Percentiles rank a stretch among this genome's conserved stretches.
Conservation (phyloP, 1,140 invertebrate species). For the Trachymyrmex cornetzi region DNA sequence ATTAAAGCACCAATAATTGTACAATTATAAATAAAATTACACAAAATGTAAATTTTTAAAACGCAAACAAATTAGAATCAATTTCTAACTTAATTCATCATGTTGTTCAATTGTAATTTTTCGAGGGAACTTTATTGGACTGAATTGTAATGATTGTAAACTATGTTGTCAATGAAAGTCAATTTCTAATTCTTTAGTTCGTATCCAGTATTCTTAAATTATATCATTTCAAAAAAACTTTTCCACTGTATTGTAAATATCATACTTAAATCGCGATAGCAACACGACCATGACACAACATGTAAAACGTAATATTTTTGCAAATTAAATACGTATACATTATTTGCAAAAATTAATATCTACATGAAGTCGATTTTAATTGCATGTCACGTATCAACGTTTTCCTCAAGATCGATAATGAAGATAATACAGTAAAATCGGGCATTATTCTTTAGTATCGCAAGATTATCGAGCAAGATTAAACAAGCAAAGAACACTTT, state of each 20-base stretch:
- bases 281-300: background rate
- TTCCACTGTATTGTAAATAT: background rate
- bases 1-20: background rate
- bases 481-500: slow-evolving; percentile 19
- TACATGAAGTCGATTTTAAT: background rate
- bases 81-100: background rate
- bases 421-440: slow-evolving; percentile 11
- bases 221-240: background rate
- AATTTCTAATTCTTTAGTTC: background rate
- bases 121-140: too few relatives aligned
- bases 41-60: background rate
- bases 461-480: slow-evolving; percentile 7
- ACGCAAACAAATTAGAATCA: background rate
- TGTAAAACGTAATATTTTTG: background rate
- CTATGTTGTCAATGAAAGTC: background rate
- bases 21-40: background rate
- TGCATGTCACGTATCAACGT: background rate
- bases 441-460: background rate
- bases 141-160: too few relatives aligned
- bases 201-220: background rate
- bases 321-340: slow-evolving; percentile 1
- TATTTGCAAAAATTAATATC: background rate
- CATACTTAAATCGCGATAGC: background rate
- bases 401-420: slow-evolving; percentile 1
- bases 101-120: background rate